Evolutionary conservation across 2,888 invertebrate genomes (phyloP).

Genomic region (Drosophila borborema): DNA sequence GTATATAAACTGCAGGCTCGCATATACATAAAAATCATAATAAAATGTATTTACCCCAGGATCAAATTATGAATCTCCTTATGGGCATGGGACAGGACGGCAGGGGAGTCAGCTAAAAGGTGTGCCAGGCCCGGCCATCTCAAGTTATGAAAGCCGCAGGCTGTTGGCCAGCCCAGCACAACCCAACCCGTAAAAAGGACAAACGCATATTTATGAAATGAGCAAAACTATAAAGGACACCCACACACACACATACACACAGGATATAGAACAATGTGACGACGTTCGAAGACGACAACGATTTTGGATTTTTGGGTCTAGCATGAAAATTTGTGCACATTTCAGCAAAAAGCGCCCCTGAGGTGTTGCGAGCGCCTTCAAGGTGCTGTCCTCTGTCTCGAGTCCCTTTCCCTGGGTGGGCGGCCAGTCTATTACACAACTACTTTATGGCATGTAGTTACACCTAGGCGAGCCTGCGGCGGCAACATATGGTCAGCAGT

Average conservation of each 20-base stretch:
- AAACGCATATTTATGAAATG: slow-evolving; percentile 80
- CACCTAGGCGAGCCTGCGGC: slow-evolving; percentile 75
- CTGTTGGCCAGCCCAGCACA: slow-evolving; percentile 33
- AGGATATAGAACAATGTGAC: slow-evolving; percentile 68
- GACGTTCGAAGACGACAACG: slow-evolving; percentile 69
- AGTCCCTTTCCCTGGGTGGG: slow-evolving; percentile 58
- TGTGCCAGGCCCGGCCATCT: slow-evolving; percentile 61
- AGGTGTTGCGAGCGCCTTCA: slow-evolving; percentile 64
- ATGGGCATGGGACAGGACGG: slow-evolving; percentile 48
- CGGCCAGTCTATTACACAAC: slow-evolving; percentile 72
- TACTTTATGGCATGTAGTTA: slow-evolving; percentile 81
- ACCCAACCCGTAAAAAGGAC: slow-evolving; percentile 69
- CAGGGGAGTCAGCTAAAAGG: slow-evolving; percentile 63
- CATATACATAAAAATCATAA: slow-evolving; percentile 80
- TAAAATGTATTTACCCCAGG: slow-evolving; percentile 83
- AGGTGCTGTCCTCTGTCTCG: slow-evolving; percentile 47
- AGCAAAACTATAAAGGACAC: slow-evolving; percentile 76
- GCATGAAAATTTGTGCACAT: slow-evolving; percentile 79
- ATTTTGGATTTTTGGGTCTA: slow-evolving; percentile 64
- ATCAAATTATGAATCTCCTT: slow-evolving; percentile 84
- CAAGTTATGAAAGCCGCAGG: slow-evolving; percentile 76
- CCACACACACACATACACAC: slow-evolving; percentile 17
- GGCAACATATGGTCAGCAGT: slow-evolving; percentile 74
- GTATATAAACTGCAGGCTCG: slow-evolving; percentile 76
- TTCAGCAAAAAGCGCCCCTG: slow-evolving; percentile 76